phyloP scores from a whole-genome alignment of 2,888 invertebrate species.

The Drosophila koepferae region DNA sequence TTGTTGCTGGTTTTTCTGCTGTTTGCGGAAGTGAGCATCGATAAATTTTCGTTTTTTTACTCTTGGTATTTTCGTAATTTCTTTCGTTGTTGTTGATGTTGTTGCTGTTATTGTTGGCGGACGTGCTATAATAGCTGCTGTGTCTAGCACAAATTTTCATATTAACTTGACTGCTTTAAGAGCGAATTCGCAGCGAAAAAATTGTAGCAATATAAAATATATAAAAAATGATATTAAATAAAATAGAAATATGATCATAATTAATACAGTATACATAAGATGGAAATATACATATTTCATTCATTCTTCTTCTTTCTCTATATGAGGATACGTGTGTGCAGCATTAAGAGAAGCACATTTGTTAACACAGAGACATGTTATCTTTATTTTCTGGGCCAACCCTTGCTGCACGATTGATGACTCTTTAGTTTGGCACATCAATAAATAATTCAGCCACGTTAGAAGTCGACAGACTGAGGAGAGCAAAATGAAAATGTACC shows the following conservation, averaged over 20 bases:
- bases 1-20: conserved; percentile 45
- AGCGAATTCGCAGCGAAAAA: not conserved
- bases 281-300: conserved; percentile 1
- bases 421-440: conserved; percentile 5
- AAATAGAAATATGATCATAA: not conserved
- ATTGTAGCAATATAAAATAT: not conserved
- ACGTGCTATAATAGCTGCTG: conserved; percentile 3
- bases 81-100: conserved; percentile 10
- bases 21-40: conserved; percentile 70
- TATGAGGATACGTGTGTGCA: not conserved
- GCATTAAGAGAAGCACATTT: conserved; percentile 17
- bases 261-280: not conserved
- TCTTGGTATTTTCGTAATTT: conserved; percentile 34
- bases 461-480: conserved; percentile 4
- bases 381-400: conserved; percentile 22
- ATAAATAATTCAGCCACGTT: conserved; percentile 50
- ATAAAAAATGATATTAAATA: not conserved
- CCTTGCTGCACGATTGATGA: conserved; percentile 11
- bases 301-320: not conserved
- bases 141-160: conserved; percentile 4
- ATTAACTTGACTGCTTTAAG: conserved; percentile 7
- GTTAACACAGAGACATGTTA: conserved; percentile 16
- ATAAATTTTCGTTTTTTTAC: conserved; percentile 78
- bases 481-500: not conserved
- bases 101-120: conserved; percentile 4